These are phyloP conservation scores for Tipula lateralis DNA, from an alignment of 2,888 invertebrate species.

Conservation along the genomic window DNA sequence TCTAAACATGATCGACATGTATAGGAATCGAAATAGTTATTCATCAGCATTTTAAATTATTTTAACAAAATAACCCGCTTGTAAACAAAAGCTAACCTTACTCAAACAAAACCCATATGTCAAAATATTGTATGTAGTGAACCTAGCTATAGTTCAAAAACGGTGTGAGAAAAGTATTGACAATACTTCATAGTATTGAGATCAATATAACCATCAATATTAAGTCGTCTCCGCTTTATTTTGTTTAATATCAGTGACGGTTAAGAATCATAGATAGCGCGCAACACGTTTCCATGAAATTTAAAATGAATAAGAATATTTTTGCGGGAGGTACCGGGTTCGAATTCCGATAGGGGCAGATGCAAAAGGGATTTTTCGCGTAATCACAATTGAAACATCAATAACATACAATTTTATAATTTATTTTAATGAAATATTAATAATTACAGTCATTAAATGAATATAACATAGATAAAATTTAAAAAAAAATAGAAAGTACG, in stretches of 20 bases:
- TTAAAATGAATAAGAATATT: no score
- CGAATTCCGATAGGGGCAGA: no score
- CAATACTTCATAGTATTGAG: no score
- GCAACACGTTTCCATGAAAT: no score
- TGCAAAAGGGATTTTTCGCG: no score
- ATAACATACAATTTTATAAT: not conserved
- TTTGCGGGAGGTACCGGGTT: no score
- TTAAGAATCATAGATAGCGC: no score
- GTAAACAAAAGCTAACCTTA: not conserved
- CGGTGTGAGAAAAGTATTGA: not conserved
- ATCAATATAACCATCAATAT: no score
- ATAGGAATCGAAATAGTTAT: not conserved
- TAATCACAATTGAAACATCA: not conserved
- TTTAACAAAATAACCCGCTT: not conserved
- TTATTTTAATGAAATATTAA: not conserved
- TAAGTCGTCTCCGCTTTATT: no score
- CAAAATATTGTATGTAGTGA: not conserved
- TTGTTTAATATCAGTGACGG: no score
- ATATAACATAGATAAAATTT: not conserved
- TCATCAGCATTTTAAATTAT: not conserved
- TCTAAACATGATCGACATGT: slow-evolving; percentile 21
- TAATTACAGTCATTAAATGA: not conserved
- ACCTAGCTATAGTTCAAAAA: not conserved
- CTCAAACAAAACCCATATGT: not conserved
- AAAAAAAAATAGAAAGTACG: not conserved